Percentiles rank a stretch among this genome's conserved stretches.
These are phyloP conservation scores for Caradrina kadenii DNA, from an alignment of 2,888 invertebrate species.

Conservation along the genomic window DNA sequence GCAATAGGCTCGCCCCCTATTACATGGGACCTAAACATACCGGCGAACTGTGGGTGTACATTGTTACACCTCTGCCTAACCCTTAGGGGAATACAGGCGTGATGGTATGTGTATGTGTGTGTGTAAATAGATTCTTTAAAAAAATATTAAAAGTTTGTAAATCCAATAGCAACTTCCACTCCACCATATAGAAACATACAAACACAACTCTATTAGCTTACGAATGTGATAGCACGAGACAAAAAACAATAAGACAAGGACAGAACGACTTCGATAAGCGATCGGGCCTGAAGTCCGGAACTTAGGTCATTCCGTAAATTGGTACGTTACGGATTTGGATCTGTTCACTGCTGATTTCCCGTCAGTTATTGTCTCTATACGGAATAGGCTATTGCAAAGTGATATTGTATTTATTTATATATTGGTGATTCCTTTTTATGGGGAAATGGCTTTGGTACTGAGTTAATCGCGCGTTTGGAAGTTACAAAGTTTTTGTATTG, in stretches of 20 bases:
- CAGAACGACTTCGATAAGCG: conserved; percentile 50
- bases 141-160: background rate
- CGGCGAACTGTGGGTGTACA: too few species aligned
- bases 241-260: conserved; percentile 48
- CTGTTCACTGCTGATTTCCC: conserved; percentile 34
- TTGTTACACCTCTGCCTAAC: too few species aligned
- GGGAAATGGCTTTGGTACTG: conserved; percentile 7
- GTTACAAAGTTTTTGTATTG: conserved; percentile 7
- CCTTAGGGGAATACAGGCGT: too few species aligned
- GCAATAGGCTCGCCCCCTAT: too few species aligned
- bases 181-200: background rate
- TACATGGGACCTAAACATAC: too few species aligned
- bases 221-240: conserved; percentile 21
- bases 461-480: conserved; percentile 22
- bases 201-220: conserved; percentile 20
- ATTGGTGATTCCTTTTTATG: conserved; percentile 45
- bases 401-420: conserved; percentile 53
- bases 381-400: conserved; percentile 45
- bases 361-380: conserved; percentile 49
- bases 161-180: conserved; percentile 10
- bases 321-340: conserved; percentile 23
- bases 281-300: conserved; percentile 39
- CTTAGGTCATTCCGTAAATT: conserved; percentile 50
- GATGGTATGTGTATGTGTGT: too few species aligned
- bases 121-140: too few species aligned